Base-by-base conservation (phyloP, 2,113 vertebrate species). In the Chionodraco myersi region DNA sequence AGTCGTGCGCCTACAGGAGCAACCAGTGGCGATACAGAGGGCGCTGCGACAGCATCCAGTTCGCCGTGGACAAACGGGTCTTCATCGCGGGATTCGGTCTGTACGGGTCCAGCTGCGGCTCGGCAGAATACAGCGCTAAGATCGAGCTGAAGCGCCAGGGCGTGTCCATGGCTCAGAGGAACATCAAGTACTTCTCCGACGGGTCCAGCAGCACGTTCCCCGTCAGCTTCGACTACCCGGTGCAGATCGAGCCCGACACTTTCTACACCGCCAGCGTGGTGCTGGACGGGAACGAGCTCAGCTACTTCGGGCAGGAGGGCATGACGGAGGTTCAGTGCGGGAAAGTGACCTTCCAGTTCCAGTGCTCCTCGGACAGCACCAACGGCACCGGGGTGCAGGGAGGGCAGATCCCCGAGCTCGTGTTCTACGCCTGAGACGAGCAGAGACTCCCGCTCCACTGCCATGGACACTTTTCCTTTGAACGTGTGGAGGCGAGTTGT, bases 261-360 rank as follows among this genome's bases (percentile, higher is more conserved):
- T 99, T 99, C 92, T 99, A 99, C 93, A 99, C 98, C 0, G 98
- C 98, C 14, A 99, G 98, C 0, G 98, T 97, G 72, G 95, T 99
- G 56, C 94, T 99, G 91, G 98, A 99, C 36, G 98, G 98, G 34
- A 98, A 97, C 0, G 98, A 99, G 93, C 96, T 99, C 79, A 99
- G 98, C 92, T 99, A 99, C 89, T 99, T 99, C 4, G 98, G 98
- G 34, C 98, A 99, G 77, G 98, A 99, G 83, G 98, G 98, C 72
- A 97, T 99, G 98, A 99, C 98, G 0, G 98, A 99, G 91, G 98
- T 99, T 44, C 98, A 99, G 91, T 98, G 98, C 49, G 98, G 98
- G 21, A 98, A 97, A 85, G 98, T 99, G 83, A 99, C 98, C 83
- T 98, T 99, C 84, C 98, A 99, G 92, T 99, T 99, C 85, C 98